A percentile compares a stretch with the other conserved stretches of the same genome.
These are phyloP conservation scores for Micromussa lordhowensis DNA, from an alignment of 92 coral and sea anemone genomes.

Conservation along the genomic window DNA sequence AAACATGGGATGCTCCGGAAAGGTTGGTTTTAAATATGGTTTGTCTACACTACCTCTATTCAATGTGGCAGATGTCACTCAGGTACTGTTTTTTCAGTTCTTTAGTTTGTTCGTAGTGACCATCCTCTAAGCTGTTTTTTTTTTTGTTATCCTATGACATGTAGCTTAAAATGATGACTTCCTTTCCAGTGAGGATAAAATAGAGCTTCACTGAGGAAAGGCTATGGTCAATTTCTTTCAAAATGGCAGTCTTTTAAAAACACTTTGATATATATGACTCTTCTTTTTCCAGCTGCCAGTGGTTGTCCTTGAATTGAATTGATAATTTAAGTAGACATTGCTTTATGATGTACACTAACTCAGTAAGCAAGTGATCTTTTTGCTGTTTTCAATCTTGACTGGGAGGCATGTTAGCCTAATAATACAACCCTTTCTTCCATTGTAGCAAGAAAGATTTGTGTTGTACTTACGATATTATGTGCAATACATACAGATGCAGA, in stretches of 20 bases:
- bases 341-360: no score
- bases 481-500: background rate
- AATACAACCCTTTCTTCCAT: background rate
- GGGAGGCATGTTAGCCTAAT: no score
- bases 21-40: conserved; percentile 55
- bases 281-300: background rate
- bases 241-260: background rate
- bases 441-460: background rate
- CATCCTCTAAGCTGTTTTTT: background rate
- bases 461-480: background rate
- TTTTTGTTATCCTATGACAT: background rate
- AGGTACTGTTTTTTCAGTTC: no score
- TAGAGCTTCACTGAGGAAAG: conserved; percentile 57
- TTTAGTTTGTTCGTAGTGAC: no score
- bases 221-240: background rate
- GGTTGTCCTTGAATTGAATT: background rate
- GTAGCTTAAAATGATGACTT: background rate
- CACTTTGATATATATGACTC: background rate
- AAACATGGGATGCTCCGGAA: conserved; percentile 80
- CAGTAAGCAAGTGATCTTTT: no score
- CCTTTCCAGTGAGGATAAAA: conserved; percentile 43
- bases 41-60: background rate
- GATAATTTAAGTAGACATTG: background rate
- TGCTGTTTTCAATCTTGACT: no score
- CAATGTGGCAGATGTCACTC: no score